Base-by-base conservation (phyloP, 2,113 vertebrate genomes). In the Forbesichthys papilliferus region DNA sequence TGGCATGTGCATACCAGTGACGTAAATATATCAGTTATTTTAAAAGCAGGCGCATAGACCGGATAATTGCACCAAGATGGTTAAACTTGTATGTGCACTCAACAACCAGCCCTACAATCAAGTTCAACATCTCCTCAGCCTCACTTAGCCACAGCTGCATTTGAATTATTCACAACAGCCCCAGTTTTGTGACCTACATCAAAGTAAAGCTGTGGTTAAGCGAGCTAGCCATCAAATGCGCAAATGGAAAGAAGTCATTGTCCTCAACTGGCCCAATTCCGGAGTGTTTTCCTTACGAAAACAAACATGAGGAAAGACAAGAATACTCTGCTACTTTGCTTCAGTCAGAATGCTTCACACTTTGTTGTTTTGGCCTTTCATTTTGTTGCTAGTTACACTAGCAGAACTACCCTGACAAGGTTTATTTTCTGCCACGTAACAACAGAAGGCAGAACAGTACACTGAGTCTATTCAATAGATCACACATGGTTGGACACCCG, bases 111-210 rank as follows among this genome's bases (percentile, higher is more conserved):
- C 54, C 69, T 59, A 62, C 54, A 63, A 48, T 77, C 48, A 68
- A 82, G 13, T 57, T 68, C 62, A 75, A 69, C 73, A 69, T 74
- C 62, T 79, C 66, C 68, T 34, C 69, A 71, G 66, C 63, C 57
- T 59, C 68, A 54, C 60, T 68, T 79, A 69, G 84, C 55, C 59
- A 82, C 84, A 81, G 82, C 79, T 85, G 79, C 13, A 68, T 63
- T 49, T 92, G 66, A 92, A 92, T 92, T 82, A 93, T 92, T 92
- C 79, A 92, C 87, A 81, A 58, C 66, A 84, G 86, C 65, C 85
- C 89, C 77, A 86, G 55, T 89, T 91, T 85, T 71, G 51, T 91
- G 89, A 92, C 92, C 90, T 88, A 91, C 72, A 92, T 92, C 27
- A n/a, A 66, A 57, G 81, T 71, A 66, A 67, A 66, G 81, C 76